These are phyloP conservation scores for Trachelus tabidus DNA, from an alignment of 2,888 invertebrate genomes.

Conservation along the genomic window DNA sequence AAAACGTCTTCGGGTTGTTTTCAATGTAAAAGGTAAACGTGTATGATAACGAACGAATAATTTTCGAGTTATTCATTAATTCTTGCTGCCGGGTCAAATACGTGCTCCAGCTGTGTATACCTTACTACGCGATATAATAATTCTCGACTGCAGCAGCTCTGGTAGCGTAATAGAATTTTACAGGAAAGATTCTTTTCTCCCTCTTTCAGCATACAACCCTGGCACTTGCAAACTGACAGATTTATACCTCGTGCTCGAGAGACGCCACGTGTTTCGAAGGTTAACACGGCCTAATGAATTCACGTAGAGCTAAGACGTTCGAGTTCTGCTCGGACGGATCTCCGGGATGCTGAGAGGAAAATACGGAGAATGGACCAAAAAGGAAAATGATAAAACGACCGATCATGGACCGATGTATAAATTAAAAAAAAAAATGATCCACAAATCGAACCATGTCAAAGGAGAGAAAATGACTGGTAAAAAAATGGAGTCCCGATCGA, in stretches of 20 bases:
- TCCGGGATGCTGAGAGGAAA: not conserved
- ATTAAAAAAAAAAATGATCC: not conserved
- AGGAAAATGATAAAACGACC: not conserved
- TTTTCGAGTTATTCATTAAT: not conserved
- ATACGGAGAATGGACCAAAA: not conserved
- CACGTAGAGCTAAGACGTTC: not conserved
- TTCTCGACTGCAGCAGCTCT: not conserved
- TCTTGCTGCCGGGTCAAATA: not conserved
- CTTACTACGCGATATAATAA: not conserved
- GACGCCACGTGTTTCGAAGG: not conserved
- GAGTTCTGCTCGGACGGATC: not conserved
- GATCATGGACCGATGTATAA: not conserved
- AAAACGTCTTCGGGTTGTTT: not conserved
- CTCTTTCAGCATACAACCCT: not conserved
- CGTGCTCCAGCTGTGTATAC: not conserved
- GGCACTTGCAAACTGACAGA: not conserved
- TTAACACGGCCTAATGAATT: not conserved
- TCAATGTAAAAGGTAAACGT: not conserved
- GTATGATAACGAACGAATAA: not conserved
- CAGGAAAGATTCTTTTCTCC: not conserved
- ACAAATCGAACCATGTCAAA: not conserved
- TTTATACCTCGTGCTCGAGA: not conserved
- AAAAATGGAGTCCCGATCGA: not conserved
- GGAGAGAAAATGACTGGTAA: not conserved
- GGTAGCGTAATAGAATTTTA: not conserved